Evolutionary conservation across 1,140 invertebrate genomes (phyloP).

Genomic region (Lucilia cuprina): DNA sequence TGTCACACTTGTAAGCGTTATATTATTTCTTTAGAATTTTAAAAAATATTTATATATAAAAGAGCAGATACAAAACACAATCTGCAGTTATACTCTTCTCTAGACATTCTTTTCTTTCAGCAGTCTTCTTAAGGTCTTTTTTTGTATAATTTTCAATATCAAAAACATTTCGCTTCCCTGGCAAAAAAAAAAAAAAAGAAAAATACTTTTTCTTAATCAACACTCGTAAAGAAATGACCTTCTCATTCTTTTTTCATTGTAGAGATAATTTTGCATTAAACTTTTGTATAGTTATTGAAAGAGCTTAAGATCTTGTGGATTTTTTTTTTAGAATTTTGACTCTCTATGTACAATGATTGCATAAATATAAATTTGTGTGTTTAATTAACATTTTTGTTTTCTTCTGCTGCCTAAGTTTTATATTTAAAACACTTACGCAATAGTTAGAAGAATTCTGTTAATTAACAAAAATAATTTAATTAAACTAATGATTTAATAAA

Average conservation of each 20-base stretch:
- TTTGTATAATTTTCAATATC: neutral
- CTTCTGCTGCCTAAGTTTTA: neutral
- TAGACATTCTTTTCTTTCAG: neutral
- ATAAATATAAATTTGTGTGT: neutral
- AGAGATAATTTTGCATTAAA: neutral
- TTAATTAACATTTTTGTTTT: neutral
- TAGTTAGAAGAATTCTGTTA: neutral
- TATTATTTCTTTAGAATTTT: neutral
- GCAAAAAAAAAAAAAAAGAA: neutral
- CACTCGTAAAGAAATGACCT: neutral
- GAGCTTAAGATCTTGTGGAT: neutral
- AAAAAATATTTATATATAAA: neutral
- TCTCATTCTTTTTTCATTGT: neutral
- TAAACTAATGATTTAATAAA: neutral
- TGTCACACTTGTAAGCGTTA: neutral
- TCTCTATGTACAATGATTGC: neutral
- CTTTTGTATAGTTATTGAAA: neutral
- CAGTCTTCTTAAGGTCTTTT: neutral
- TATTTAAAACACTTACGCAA: constrained; percentile 22
- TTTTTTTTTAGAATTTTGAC: neutral
- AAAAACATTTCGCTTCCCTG: neutral
- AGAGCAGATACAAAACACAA: neutral
- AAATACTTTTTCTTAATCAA: neutral
- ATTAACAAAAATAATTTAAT: neutral
- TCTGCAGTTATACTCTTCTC: neutral